phyloP scores from a whole-genome alignment of 2,797 vertebrate species.

The Lepilemur septentrionalis region DNA sequence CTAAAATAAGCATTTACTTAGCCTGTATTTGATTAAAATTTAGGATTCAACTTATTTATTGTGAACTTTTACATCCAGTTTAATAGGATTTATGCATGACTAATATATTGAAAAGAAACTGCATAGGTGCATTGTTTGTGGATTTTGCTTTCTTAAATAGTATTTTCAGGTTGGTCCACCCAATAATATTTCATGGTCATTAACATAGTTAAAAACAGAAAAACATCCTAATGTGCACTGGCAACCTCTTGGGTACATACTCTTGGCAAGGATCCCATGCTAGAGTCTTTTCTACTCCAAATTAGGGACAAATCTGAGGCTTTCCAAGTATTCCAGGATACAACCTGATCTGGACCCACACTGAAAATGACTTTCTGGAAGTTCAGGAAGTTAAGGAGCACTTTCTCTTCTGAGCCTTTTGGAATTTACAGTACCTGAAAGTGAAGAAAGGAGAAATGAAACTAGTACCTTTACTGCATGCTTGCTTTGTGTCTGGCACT shows the following conservation, averaged over 20 bases:
- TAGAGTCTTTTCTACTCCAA: neutral
- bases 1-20: conserved; percentile 42
- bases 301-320: neutral
- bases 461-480: neutral
- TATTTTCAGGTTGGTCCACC: neutral
- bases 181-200: conserved; percentile 4
- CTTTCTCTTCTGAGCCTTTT: neutral
- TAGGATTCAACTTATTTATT: neutral
- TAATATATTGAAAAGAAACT: neutral
- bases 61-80: neutral
- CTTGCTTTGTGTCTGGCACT: neutral
- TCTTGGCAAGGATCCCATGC: neutral
- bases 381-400: neutral
- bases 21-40: conserved; percentile 3
- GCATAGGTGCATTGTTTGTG: neutral
- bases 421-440: neutral
- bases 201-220: neutral
- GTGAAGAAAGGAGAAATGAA: neutral
- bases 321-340: neutral
- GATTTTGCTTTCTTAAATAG: conserved; percentile 31
- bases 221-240: neutral
- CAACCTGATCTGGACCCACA: neutral
- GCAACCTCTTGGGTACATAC: neutral
- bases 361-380: neutral
- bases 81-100: neutral